Percentiles rank a stretch among this genome's conserved stretches.
phyloP scores from a whole-genome alignment of 2,888 invertebrate species.

The Microctonus aethiopoides region DNA sequence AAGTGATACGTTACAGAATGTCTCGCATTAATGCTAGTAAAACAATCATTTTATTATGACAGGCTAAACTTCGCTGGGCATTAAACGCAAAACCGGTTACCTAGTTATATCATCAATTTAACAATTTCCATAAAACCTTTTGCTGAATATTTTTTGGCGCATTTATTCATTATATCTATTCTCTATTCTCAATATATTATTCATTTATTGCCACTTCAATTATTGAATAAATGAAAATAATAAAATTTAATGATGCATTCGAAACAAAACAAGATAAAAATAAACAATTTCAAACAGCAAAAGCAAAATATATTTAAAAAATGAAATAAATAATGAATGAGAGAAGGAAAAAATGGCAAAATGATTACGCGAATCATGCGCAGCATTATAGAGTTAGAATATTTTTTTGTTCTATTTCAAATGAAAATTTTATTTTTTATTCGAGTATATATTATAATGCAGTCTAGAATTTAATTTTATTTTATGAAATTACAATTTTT shows the following conservation, averaged over 20 bases:
- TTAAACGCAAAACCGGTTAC: conserved; percentile 60
- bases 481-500: background rate
- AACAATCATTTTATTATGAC: conserved; percentile 55
- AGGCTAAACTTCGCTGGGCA: conserved; percentile 66
- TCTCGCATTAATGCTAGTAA: conserved; percentile 53
- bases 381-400: conserved; percentile 34
- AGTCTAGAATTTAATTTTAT: background rate
- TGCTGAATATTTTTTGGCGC: background rate
- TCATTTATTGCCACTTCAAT: background rate
- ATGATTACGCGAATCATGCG: conserved; percentile 43
- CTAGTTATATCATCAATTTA: conserved; percentile 56
- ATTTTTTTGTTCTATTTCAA: conserved; percentile 21
- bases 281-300: conserved; percentile 23
- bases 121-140: conserved; percentile 24
- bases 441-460: no score
- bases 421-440: conserved; percentile 5
- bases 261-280: conserved; percentile 33
- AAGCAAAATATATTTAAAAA: conserved; percentile 4
- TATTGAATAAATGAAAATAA: conserved; percentile 10
- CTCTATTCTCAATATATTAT: background rate
- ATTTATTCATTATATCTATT: background rate
- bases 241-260: conserved; percentile 33
- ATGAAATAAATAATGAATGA: conserved; percentile 24
- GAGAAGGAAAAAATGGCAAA: conserved; percentile 13
- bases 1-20: conserved; percentile 58